Evolutionary conservation across 2,797 vertebrate species (phyloP).

Genomic region (Myripristis murdjan): DNA sequence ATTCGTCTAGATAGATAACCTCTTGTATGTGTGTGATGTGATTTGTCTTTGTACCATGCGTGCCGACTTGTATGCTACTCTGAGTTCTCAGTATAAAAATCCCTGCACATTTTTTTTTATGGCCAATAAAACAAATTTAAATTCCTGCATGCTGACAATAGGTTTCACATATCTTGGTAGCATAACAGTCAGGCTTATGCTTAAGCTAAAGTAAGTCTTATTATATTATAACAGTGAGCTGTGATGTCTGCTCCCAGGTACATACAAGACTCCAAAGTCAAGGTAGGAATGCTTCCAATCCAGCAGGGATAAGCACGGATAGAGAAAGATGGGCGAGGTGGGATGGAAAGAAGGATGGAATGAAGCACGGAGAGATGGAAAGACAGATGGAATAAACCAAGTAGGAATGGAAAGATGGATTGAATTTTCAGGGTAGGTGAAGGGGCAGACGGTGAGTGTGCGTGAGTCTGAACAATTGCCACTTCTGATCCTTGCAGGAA

Average conservation of each 20-base stretch:
- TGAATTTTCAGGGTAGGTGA: slow-evolving; percentile 16
- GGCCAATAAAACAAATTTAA: no score
- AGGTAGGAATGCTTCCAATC: slow-evolving; percentile 44
- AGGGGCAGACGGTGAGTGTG: slow-evolving; percentile 10
- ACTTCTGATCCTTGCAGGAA: slow-evolving; percentile 23
- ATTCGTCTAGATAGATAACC: no score
- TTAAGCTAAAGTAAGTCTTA: slow-evolving; percentile 35
- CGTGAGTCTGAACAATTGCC: slow-evolving; percentile 41
- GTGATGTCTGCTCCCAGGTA: slow-evolving; percentile 19
- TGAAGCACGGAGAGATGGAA: slow-evolving; percentile 25
- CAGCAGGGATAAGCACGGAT: slow-evolving; percentile 24
- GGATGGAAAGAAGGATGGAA: slow-evolving; percentile 33
- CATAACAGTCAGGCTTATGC: neutral
- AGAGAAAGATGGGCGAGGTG: slow-evolving; percentile 32
- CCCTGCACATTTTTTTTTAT: no score
- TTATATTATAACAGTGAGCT: slow-evolving; percentile 32
- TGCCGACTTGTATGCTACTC: no score
- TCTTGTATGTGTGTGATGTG: no score
- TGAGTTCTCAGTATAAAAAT: no score
- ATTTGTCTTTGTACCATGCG: no score
- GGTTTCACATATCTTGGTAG: slow-evolving; percentile 10
- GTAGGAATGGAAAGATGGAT: slow-evolving; percentile 8
- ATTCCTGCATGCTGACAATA: neutral
- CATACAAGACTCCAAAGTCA: neutral
- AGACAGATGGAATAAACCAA: neutral